Conservation (phyloP, 2,888 invertebrate genomes). For the Dinocampus coccinellae region DNA sequence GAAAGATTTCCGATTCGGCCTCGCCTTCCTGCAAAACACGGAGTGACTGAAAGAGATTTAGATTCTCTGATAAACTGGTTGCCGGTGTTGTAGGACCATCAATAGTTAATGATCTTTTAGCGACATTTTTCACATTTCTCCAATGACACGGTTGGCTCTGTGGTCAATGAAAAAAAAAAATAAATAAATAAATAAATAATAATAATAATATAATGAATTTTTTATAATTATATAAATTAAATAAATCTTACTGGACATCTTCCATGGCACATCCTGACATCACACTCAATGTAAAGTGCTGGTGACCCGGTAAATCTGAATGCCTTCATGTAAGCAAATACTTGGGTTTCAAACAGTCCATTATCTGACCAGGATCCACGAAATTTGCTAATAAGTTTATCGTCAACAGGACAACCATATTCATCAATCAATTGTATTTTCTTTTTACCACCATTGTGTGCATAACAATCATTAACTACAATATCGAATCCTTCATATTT, state of each 20-base stretch:
- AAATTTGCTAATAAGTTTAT: conserved; percentile 91
- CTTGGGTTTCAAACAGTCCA: conserved; percentile 92
- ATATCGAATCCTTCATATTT: conserved; percentile 96
- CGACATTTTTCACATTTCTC: conserved; percentile 87
- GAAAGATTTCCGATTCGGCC: conserved; percentile 74
- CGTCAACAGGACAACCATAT: conserved; percentile 93
- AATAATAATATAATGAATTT: neutral
- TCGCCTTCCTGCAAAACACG: conserved; percentile 90
- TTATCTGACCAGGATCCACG: conserved; percentile 94
- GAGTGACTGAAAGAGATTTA: conserved; percentile 90
- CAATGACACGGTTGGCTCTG: conserved; percentile 95
- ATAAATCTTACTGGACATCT: conserved; percentile 84
- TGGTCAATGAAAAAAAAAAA: neutral
- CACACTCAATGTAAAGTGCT: conserved; percentile 93
- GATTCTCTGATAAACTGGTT: conserved; percentile 83
- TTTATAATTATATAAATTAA: conserved; percentile 22
- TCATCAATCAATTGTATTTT: conserved; percentile 93
- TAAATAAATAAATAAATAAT: neutral
- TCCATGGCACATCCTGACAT: conserved; percentile 95
- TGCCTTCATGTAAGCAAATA: conserved; percentile 95
- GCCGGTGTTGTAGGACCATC: conserved; percentile 67
- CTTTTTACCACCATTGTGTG: conserved; percentile 94
- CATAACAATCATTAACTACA: conserved; percentile 93
- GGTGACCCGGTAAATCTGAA: conserved; percentile 94
- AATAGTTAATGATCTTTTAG: conserved; percentile 78